These are phyloP conservation scores for Sphinx pinastri DNA, from an alignment of 2,888 invertebrate species.

Conservation along the genomic window DNA sequence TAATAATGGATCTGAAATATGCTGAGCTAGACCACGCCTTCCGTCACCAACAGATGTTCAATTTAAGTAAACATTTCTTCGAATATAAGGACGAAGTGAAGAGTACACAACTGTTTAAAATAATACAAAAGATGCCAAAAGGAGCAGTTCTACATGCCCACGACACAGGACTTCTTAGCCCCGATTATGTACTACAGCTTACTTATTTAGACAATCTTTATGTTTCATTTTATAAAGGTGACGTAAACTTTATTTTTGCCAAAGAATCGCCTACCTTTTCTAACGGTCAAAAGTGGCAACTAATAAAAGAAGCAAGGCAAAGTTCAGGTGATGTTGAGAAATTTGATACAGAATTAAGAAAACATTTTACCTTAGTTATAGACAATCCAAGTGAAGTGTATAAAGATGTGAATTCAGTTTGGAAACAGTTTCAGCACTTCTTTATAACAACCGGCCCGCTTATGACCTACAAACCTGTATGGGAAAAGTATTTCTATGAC, in stretches of 20 bases:
- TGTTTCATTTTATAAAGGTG: conserved; percentile 69
- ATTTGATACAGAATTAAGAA: conserved; percentile 82
- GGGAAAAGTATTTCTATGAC: conserved; percentile 86
- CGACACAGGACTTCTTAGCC: conserved; percentile 85
- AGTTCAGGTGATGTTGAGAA: conserved; percentile 68
- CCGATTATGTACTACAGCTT: conserved; percentile 85
- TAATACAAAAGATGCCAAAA: conserved; percentile 89
- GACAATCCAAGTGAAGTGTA: conserved; percentile 75
- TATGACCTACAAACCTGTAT: conserved; percentile 85
- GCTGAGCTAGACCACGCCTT: conserved; percentile 78
- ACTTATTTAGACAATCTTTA: conserved; percentile 86
- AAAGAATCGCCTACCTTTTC: conserved; percentile 45
- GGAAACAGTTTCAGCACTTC: conserved; percentile 83
- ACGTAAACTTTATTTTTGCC: conserved; percentile 61
- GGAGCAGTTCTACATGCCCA: conserved; percentile 89
- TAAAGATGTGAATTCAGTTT: conserved; percentile 83
- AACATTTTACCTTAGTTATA: conserved; percentile 82
- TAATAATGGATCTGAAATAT: conserved; percentile 84
- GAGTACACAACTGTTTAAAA: conserved; percentile 84
- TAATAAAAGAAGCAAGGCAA: conserved; percentile 75
- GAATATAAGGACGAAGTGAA: conserved; percentile 84
- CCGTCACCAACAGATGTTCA: conserved; percentile 76
- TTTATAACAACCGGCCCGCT: conserved; percentile 81
- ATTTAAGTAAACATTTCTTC: conserved; percentile 87
- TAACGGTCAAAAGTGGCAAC: conserved; percentile 74